Evolutionary conservation across 2,113 vertebrate genomes (phyloP).

Genomic region (Ploceus nigricollis): DNA sequence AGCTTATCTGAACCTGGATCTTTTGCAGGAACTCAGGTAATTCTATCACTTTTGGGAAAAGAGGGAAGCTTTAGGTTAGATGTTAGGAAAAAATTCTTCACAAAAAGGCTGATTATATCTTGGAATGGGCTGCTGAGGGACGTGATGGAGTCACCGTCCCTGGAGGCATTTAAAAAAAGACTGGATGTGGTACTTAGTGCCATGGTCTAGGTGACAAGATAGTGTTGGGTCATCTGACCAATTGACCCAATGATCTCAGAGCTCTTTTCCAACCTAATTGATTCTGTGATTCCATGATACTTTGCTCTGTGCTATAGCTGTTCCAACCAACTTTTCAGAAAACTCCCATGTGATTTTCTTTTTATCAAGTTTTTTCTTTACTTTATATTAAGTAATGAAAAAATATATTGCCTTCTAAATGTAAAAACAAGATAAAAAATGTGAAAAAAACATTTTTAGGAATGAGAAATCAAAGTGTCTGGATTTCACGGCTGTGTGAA

Average conservation of each 20-base stretch:
- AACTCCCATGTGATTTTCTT: not conserved
- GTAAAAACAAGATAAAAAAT: not conserved
- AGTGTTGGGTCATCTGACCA: too few species aligned
- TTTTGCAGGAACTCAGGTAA: not conserved
- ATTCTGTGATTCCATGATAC: not conserved
- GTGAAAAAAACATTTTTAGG: not conserved
- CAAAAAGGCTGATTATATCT: not conserved
- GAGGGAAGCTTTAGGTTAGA: not conserved
- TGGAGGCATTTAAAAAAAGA: not conserved
- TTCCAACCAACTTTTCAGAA: not conserved
- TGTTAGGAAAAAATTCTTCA: not conserved
- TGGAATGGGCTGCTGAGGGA: too few species aligned
- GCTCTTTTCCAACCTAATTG: not conserved
- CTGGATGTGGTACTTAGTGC: not conserved
- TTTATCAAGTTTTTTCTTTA: not conserved
- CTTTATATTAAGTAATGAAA: not conserved
- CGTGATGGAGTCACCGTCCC: accelerated
- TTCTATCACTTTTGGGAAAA: not conserved
- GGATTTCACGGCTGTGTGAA: not conserved
- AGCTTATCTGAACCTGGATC: not conserved
- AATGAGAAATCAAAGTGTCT: not conserved
- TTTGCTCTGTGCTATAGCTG: accelerated
- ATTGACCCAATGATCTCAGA: not conserved
- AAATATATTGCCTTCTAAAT: not conserved
- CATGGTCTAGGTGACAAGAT: not conserved